Conservation (phyloP, 1,140 invertebrate species). For the Nautilus pompilius region DNA sequence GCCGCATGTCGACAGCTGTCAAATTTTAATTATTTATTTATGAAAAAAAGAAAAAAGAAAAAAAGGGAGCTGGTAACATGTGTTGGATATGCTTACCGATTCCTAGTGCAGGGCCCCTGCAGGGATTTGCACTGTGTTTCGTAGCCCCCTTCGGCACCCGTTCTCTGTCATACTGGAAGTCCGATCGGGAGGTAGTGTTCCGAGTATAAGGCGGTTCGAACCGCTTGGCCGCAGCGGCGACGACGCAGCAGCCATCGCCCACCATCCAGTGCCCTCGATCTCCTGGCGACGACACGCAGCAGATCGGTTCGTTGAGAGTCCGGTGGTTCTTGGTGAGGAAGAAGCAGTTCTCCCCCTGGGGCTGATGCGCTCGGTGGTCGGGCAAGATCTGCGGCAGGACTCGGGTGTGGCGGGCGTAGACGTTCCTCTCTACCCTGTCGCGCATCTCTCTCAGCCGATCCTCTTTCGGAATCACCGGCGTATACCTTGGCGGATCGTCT, state of each 20-base stretch:
- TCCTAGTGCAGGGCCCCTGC: constrained; percentile 38
- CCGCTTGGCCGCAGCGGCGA: no score
- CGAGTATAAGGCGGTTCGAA: constrained; percentile 28
- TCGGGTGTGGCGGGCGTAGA: constrained; percentile 29
- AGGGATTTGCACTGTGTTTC: constrained; percentile 37
- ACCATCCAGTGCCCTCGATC: no score
- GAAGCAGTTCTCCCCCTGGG: constrained; percentile 37
- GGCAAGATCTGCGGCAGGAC: constrained; percentile 27
- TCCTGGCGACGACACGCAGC: no score
- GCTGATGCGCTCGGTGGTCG: constrained; percentile 41
- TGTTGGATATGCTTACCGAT: constrained; percentile 22
- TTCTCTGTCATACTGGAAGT: constrained; percentile 26
- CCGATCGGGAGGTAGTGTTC: constrained; percentile 37
- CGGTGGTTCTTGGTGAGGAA: constrained; percentile 44
- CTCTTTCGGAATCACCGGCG: no score
- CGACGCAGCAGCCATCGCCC: no score
- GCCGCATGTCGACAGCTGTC: no score
- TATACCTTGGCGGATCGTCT: no score
- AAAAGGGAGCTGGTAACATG: no score
- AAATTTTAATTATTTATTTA: no score
- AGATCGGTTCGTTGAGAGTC: constrained; percentile 46
- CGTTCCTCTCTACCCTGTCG: no score
- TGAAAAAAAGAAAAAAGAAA: no score
- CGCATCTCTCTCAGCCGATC: no score
- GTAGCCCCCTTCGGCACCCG: constrained; percentile 15